Evolutionary conservation across 2,797 vertebrate species (phyloP).

Genomic region (Hipposideros larvatus): DNA sequence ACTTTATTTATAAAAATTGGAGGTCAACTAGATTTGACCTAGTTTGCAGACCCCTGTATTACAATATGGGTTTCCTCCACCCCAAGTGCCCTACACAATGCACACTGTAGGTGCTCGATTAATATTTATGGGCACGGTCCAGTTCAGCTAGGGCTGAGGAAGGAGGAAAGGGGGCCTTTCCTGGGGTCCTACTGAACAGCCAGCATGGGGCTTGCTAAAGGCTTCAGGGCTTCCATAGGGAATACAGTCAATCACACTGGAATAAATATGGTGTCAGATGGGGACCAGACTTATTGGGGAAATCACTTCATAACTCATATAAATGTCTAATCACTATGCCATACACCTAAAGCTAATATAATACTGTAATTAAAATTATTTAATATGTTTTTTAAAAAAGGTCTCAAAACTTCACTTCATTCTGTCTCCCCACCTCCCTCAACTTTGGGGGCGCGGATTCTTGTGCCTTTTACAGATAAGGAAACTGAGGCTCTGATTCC

Average conservation of each 20-base stretch:
- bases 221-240: background rate
- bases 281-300: too few relatives aligned
- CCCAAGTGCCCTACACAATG: rapidly evolving
- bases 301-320: rapidly evolving
- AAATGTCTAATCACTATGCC: background rate
- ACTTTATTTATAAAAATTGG: slow-evolving; percentile 43
- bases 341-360: background rate
- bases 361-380: background rate
- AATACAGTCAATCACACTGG: rapidly evolving
- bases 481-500: background rate
- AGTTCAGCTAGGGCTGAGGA: too few relatives aligned
- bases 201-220: rapidly evolving
- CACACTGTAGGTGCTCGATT: background rate
- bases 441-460: too few relatives aligned
- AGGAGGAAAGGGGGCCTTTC: too few relatives aligned
- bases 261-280: rapidly evolving
- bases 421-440: background rate
- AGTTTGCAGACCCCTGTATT: background rate
- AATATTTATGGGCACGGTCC: background rate
- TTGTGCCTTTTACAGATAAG: background rate
- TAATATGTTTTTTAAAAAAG: background rate
- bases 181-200: background rate
- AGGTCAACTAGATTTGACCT: too few relatives aligned
- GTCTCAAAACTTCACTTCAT: background rate
- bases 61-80: too few relatives aligned